Conservation (phyloP, 2,797 vertebrate genomes). For the Coranthus polyacanthus region DNA sequence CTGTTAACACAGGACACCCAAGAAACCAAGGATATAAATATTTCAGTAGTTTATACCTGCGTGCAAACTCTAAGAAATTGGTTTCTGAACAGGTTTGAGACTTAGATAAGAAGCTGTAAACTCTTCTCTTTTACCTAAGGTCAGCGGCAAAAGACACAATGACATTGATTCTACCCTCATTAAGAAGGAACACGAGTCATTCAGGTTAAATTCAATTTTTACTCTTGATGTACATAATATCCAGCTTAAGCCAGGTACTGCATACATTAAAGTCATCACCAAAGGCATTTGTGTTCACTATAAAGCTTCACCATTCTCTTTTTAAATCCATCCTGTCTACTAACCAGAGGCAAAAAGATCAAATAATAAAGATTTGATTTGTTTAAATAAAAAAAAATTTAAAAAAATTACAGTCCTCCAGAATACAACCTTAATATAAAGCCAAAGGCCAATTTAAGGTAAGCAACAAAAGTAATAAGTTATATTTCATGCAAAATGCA, state of each 20-base stretch:
- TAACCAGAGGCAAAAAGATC: slow-evolving; percentile 61
- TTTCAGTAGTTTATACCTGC: too few species aligned
- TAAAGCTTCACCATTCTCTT: slow-evolving; percentile 33
- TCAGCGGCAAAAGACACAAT: not conserved
- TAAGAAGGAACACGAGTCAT: slow-evolving; percentile 38
- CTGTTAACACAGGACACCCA: too few species aligned
- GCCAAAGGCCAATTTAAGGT: slow-evolving; percentile 46
- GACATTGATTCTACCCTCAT: too few species aligned
- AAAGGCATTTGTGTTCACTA: slow-evolving; percentile 36
- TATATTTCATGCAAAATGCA: slow-evolving; percentile 10
- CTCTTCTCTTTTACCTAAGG: not conserved
- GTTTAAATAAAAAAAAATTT: slow-evolving; percentile 66
- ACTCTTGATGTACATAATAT: slow-evolving; percentile 65
- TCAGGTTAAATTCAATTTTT: slow-evolving; percentile 57
- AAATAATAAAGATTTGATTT: slow-evolving; percentile 67
- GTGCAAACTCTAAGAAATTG: too few species aligned
- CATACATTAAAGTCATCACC: slow-evolving; percentile 49
- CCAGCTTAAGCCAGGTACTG: slow-evolving; percentile 64
- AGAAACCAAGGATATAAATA: too few species aligned
- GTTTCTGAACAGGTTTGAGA: too few species aligned
- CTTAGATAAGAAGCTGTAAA: not conserved
- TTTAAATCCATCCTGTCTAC: slow-evolving; percentile 42
- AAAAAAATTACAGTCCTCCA: slow-evolving; percentile 61
- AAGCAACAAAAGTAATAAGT: slow-evolving; percentile 61
- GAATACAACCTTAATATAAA: slow-evolving; percentile 54